Conservation (phyloP, 2,797 vertebrate genomes). For the Phrynocephalus forsythii region DNA sequence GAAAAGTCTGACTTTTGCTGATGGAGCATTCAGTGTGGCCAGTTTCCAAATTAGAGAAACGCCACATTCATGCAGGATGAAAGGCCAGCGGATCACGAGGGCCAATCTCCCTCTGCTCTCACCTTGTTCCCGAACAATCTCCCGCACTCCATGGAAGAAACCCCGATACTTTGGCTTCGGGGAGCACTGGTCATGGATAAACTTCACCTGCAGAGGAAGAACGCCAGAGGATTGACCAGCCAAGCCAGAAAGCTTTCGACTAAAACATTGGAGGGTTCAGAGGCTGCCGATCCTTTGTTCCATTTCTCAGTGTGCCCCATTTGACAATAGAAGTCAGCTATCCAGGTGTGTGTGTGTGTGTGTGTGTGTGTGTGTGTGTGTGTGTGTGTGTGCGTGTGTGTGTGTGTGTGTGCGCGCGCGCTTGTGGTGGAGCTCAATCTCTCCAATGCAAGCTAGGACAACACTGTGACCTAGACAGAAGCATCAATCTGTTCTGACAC, state of each 20-base stretch:
- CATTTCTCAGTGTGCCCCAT: neutral
- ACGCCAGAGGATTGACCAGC: neutral
- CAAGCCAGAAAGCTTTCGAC: neutral
- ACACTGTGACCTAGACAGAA: too few relatives aligned
- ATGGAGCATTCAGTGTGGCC: neutral
- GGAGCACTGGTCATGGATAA: constrained; percentile 96
- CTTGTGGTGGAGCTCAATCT: too few relatives aligned
- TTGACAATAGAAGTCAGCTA: neutral
- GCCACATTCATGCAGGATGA: neutral
- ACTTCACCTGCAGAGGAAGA: constrained; percentile 88
- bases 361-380: too few relatives aligned
- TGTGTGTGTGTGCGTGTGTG: too few relatives aligned
- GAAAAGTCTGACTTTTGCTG: neutral
- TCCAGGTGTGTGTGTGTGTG: too few relatives aligned
- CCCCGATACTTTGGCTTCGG: constrained; percentile 92
- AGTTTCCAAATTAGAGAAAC: neutral
- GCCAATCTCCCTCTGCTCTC: constrained; percentile 32
- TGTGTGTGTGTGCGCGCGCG: too few relatives aligned
- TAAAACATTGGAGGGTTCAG: neutral
- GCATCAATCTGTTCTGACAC: too few relatives aligned
- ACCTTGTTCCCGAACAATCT: constrained; percentile 92
- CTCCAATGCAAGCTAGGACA: too few relatives aligned
- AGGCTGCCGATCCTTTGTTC: neutral
- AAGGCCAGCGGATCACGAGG: neutral
- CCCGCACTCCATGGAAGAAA: constrained; percentile 93